phyloP scores from a whole-genome alignment of 2,797 vertebrate species.

The Hydrocynus forskahlii region DNA sequence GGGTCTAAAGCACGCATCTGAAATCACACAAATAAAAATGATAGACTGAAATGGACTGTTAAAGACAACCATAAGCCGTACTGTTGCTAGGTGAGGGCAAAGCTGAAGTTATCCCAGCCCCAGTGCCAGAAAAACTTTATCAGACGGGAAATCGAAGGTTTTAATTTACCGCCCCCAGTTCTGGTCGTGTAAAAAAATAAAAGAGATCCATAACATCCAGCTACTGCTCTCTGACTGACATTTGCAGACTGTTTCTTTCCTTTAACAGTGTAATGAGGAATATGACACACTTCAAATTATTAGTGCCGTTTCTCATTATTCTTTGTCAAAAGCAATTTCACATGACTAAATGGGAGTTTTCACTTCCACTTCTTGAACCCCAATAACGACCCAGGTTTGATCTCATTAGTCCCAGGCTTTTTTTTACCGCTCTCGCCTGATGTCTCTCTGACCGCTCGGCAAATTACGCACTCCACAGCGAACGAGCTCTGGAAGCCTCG shows the following conservation, averaged over 20 bases:
- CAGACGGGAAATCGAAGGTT: not conserved
- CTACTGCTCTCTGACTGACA: constrained; percentile 1
- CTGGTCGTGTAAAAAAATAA: not conserved
- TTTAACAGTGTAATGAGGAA: constrained; percentile 32
- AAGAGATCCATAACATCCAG: not conserved
- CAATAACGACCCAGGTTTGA: constrained; percentile 28
- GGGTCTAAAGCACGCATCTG: too few species aligned
- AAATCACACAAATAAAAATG: too few species aligned
- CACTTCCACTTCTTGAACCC: constrained; percentile 30
- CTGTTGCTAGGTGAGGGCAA: too few species aligned
- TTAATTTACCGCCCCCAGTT: not conserved
- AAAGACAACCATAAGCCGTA: too few species aligned
- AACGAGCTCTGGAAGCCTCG: constrained; percentile 40
- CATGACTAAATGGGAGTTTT: constrained; percentile 39
- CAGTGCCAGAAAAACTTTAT: too few species aligned
- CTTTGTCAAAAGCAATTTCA: constrained; percentile 35
- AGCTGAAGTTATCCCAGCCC: too few species aligned
- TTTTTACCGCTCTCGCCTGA: not conserved
- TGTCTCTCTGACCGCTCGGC: constrained; percentile 33
- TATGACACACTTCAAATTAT: constrained; percentile 15
- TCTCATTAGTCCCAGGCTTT: constrained; percentile 39
- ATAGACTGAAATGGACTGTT: too few species aligned
- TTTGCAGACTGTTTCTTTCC: constrained; percentile 12
- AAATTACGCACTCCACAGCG: constrained; percentile 30
- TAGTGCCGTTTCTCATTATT: constrained; percentile 35